Evolutionary conservation across 2,797 vertebrate species (phyloP).

Genomic region (Pelodytes ibericus): DNA sequence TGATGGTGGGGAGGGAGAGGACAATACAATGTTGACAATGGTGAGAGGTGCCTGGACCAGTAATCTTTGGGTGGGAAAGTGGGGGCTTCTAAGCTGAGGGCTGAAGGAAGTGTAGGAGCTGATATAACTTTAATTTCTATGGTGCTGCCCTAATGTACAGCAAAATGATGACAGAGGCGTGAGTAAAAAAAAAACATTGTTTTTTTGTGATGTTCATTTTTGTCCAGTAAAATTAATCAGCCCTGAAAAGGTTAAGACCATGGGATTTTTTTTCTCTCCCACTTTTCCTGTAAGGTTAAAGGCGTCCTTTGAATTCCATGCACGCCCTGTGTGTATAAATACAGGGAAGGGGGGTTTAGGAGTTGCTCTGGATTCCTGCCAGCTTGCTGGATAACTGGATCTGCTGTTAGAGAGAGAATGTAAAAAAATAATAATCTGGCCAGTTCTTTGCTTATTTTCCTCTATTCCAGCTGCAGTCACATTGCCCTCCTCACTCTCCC

Average conservation of each 20-base stretch:
- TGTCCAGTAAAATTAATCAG: not conserved
- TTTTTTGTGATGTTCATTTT: not conserved
- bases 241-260: constrained; percentile 17
- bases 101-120: no score
- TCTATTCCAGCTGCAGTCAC: not conserved
- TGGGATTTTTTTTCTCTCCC: constrained; percentile 28
- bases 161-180: no score
- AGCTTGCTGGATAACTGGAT: constrained; percentile 46
- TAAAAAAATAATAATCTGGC: constrained; percentile 10
- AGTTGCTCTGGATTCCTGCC: constrained; percentile 44
- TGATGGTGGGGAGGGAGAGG: no score
- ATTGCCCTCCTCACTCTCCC: not conserved
- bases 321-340: constrained; percentile 53
- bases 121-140: no score
- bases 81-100: no score
- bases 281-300: constrained; percentile 54
- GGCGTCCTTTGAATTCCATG: constrained; percentile 50
- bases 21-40: no score
- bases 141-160: no score
- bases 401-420: constrained; percentile 41
- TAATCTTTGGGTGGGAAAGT: no score
- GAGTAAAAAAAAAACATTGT: no score
- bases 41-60: no score
- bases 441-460: constrained; percentile 32
- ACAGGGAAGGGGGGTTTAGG: constrained; percentile 28